Evolutionary conservation across 2,888 invertebrate species (phyloP).

Genomic region (Conomelus anceps): DNA sequence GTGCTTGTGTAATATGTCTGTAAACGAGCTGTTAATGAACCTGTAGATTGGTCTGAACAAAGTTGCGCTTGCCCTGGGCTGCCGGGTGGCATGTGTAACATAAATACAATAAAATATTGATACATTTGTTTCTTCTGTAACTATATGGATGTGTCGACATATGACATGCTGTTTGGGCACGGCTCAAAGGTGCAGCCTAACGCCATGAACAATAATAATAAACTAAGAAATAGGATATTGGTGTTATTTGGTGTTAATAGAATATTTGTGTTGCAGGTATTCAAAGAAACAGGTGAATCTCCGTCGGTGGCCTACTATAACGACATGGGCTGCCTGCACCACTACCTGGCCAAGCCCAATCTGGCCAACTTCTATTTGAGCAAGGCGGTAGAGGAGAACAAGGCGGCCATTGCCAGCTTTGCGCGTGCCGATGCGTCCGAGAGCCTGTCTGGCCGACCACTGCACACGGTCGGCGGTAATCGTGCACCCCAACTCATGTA

Average conservation of each 20-base stretch:
- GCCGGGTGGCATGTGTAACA: too few relatives aligned
- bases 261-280: conserved; percentile 39
- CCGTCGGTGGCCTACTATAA: conserved; percentile 63
- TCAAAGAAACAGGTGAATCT: conserved; percentile 51
- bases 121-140: too few relatives aligned
- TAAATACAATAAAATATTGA: too few relatives aligned
- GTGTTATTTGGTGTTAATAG: not conserved
- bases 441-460: conserved; percentile 46
- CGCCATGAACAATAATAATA: too few relatives aligned
- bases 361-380: conserved; percentile 73
- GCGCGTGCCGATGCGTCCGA: conserved; percentile 42
- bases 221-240: too few relatives aligned
- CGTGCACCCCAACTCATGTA: conserved; percentile 62
- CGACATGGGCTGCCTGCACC: conserved; percentile 74
- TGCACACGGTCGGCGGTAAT: conserved; percentile 56
- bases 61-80: too few relatives aligned
- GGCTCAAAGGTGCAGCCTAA: too few relatives aligned
- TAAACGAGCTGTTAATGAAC: too few relatives aligned
- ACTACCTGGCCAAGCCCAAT: conserved; percentile 72
- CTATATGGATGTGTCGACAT: too few relatives aligned
- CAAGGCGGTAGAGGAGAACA: conserved; percentile 69
- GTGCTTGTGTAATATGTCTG: too few relatives aligned
- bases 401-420: conserved; percentile 42
- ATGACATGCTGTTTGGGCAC: too few relatives aligned
- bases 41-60: too few relatives aligned